phyloP scores from a whole-genome alignment of 2,888 invertebrate genomes.

The Drosophila diplacantha region DNA sequence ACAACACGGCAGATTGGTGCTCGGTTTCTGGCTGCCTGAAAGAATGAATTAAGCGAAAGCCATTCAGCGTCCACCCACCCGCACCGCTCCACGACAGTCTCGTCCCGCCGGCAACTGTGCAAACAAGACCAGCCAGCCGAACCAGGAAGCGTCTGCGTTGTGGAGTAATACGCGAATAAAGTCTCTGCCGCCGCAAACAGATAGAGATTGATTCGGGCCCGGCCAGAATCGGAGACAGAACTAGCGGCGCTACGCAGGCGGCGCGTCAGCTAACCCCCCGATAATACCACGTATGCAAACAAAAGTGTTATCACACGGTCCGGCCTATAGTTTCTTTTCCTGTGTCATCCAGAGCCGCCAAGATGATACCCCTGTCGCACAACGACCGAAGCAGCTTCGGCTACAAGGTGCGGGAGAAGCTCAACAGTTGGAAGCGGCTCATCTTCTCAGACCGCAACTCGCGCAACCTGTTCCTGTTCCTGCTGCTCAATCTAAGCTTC shows the following conservation, averaged over 20 bases:
- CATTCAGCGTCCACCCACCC: constrained; percentile 31
- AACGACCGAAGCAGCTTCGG: constrained; percentile 84
- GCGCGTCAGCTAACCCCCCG: constrained; percentile 41
- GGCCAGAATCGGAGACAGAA: constrained; percentile 21
- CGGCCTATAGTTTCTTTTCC: background rate
- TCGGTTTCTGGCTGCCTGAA: constrained; percentile 31
- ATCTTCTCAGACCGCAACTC: constrained; percentile 96
- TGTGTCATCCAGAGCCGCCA: constrained; percentile 12
- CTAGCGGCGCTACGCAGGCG: constrained; percentile 41
- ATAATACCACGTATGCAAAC: constrained; percentile 77
- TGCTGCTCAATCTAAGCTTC: constrained; percentile 94
- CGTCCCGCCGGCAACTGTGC: constrained; percentile 47
- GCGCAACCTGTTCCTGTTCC: constrained; percentile 94
- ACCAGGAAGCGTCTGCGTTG: constrained; percentile 51
- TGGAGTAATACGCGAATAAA: constrained; percentile 27
- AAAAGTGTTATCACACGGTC: constrained; percentile 27
- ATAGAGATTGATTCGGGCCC: constrained; percentile 46
- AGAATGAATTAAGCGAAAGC: constrained; percentile 64
- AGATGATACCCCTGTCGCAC: constrained; percentile 82
- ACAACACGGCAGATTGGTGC: constrained; percentile 65
- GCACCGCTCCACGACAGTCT: constrained; percentile 25
- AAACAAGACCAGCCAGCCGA: constrained; percentile 41
- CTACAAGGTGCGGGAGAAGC: constrained; percentile 84
- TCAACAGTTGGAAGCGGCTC: constrained; percentile 87
- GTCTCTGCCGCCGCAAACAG: constrained; percentile 32